Base-by-base conservation (phyloP, 2,888 invertebrate genomes). In the Pseudococcus viburni region DNA sequence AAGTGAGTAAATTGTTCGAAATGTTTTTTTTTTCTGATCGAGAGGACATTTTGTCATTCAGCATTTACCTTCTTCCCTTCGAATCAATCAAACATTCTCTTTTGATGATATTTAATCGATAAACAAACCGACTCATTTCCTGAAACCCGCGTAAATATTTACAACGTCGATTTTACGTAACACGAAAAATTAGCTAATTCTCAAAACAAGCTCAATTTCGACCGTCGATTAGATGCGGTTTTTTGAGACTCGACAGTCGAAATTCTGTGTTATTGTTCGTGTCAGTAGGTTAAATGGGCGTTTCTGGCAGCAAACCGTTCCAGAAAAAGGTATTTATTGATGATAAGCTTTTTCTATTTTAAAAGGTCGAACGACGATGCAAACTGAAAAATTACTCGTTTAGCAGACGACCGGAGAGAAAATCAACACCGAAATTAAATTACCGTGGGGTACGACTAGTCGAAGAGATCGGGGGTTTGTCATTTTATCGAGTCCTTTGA, bases 1-100 rank as follows among this genome's bases (percentile, higher is more conserved):
- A 91, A 3, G 93, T 93, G 42, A 42, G 80, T 80, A 59, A 59
- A 59, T 12, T 0, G 17, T 55, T 17, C 0, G 17, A 5, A 15
- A 15, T 17, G 55, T 55, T 33, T 39, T 77, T 33, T 59, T 19
- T 9, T 5, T 19, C n/a, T 19, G 5, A 55, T 19, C 8, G 59
- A 59, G 68, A 73, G 68, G 33, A 73, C 33, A 26, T 73, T 73
- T 73, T 73, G 26, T 73, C n/a, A 59, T 59, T 19, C 59, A 59
- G 59, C 59, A 59, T 59, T 73, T 73, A 33, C 68, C 26, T 33
- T 33, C 26, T 33, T 33, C 59, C 59, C n/a, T 59, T 59, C 9
- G 59, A 59, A 59, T 19, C 5, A 59, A 59, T 59, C 19, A 55
- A 17, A 55, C 59, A 33, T 33, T 33, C 26, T 33, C 26, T 33